Evolutionary conservation across 2,113 vertebrate genomes (phyloP).

Genomic region (Melanotaenia duboulayi): DNA sequence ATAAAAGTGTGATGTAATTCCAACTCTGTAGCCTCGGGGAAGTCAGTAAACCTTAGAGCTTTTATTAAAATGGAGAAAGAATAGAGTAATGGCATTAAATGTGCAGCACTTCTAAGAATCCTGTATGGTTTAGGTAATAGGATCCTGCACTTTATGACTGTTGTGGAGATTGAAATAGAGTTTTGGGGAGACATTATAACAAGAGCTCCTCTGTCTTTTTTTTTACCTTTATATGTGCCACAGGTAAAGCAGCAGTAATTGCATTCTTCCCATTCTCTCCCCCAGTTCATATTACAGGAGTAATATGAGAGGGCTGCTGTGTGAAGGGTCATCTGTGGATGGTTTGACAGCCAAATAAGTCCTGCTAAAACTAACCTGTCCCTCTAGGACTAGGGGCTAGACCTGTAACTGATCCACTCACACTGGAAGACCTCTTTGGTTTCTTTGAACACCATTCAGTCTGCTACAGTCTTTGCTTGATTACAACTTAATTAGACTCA

Average conservation of each 20-base stretch:
- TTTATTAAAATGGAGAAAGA: slow-evolving; percentile 50
- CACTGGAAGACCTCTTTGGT: slow-evolving; percentile 34
- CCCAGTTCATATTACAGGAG: slow-evolving; percentile 58
- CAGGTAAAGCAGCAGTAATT: slow-evolving; percentile 66
- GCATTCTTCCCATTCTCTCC: slow-evolving; percentile 6
- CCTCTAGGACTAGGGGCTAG: slow-evolving; percentile 33
- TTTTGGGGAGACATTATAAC: slow-evolving; percentile 59
- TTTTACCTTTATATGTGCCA: slow-evolving; percentile 66
- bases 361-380: slow-evolving; percentile 60
- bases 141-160: slow-evolving; percentile 39
- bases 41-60: slow-evolving; percentile 2
- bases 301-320: slow-evolving; percentile 62
- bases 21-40: slow-evolving; percentile 17
- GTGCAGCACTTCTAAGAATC: too few relatives aligned
- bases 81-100: slow-evolving; percentile 42
- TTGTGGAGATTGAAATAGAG: slow-evolving; percentile 53
- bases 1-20: slow-evolving; percentile 34
- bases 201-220: slow-evolving; percentile 63
- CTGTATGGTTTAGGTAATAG: slow-evolving; percentile 39
- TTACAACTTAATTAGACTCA: slow-evolving; percentile 32
- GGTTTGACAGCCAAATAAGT: slow-evolving; percentile 73
- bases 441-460: slow-evolving; percentile 28
- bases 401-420: slow-evolving; percentile 54
- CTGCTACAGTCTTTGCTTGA: slow-evolving; percentile 23
- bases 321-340: slow-evolving; percentile 54